These are phyloP conservation scores for Leptinotarsa rubiginosa DNA, from an alignment of 2,888 invertebrate species.

Conservation along the genomic window DNA sequence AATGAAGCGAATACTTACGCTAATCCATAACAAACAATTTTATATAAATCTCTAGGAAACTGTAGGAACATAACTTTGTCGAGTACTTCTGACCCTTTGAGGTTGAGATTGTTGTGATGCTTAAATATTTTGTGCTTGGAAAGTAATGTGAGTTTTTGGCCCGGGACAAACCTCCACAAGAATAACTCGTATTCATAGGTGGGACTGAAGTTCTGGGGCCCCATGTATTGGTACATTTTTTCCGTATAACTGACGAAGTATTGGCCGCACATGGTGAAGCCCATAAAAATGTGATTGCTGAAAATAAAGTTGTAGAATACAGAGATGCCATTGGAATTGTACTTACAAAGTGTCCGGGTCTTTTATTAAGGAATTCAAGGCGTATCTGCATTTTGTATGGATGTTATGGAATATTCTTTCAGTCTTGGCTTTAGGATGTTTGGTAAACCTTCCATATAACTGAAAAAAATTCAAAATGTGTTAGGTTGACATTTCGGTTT, in stretches of 20 bases:
- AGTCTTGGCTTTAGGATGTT: constrained; percentile 63
- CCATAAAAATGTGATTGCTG: constrained; percentile 93
- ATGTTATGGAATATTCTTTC: constrained; percentile 63
- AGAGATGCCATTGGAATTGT: constrained; percentile 8
- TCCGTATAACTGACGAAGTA: constrained; percentile 87
- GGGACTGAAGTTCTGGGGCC: constrained; percentile 50
- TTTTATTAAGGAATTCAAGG: constrained; percentile 54
- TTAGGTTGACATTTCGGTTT: constrained; percentile 48
- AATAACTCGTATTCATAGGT: constrained; percentile 62
- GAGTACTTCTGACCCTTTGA: constrained; percentile 58
- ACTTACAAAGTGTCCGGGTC: constrained; percentile 59
- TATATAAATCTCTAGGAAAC: constrained; percentile 76
- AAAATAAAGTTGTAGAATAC: constrained; percentile 47
- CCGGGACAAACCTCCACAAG: constrained; percentile 65
- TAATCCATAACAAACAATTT: constrained; percentile 76
- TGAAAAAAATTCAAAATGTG: constrained; percentile 52
- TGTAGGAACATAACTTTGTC: constrained; percentile 77
- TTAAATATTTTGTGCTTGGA: constrained; percentile 65
- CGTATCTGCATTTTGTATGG: constrained; percentile 62
- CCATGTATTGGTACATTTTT: constrained; percentile 53
- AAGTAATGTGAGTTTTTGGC: constrained; percentile 59
- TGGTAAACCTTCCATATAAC: constrained; percentile 63
- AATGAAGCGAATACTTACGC: constrained; percentile 67
- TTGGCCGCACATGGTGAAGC: constrained; percentile 93
- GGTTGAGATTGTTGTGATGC: constrained; percentile 46